Evolutionary conservation across 1,140 invertebrate genomes (phyloP).

Genomic region (Lucilia sericata): DNA sequence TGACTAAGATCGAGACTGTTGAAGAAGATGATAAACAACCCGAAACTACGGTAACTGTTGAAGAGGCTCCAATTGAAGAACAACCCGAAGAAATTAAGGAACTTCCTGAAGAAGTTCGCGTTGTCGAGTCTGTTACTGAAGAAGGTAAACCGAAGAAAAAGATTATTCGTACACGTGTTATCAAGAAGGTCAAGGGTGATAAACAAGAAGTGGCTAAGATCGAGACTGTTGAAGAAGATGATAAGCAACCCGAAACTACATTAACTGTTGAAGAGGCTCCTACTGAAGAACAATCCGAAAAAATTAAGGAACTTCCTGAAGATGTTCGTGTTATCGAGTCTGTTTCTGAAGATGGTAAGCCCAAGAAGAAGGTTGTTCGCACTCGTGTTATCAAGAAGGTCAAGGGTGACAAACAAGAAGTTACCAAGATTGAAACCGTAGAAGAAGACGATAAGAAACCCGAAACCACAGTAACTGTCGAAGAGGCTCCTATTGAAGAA

Average conservation of each 20-base stretch:
- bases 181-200: slow-evolving; percentile 44
- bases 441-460: slow-evolving; percentile 47
- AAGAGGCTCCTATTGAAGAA: slow-evolving; percentile 30
- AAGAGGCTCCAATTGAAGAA: slow-evolving; percentile 36
- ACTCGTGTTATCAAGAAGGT: slow-evolving; percentile 45
- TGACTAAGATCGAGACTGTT: slow-evolving; percentile 45
- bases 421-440: slow-evolving; percentile 45
- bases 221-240: slow-evolving; percentile 46
- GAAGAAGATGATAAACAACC: slow-evolving; percentile 47
- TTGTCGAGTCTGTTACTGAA: slow-evolving; percentile 37
- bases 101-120: slow-evolving; percentile 41
- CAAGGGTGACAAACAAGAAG: slow-evolving; percentile 44
- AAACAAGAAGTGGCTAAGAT: slow-evolving; percentile 46
- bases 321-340: slow-evolving; percentile 34
- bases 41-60: slow-evolving; percentile 41
- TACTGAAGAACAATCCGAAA: slow-evolving; percentile 28
- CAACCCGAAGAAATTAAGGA: slow-evolving; percentile 39
- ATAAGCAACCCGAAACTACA: slow-evolving; percentile 44
- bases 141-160: slow-evolving; percentile 45
- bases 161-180: slow-evolving; percentile 42
- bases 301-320: slow-evolving; percentile 36
- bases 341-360: slow-evolving; percentile 43
- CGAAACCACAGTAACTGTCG: slow-evolving; percentile 42
- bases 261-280: slow-evolving; percentile 43
- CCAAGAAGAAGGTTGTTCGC: slow-evolving; percentile 41